Base-by-base conservation (phyloP, 2,113 vertebrate genomes). In the Clarias macrocephalus region DNA sequence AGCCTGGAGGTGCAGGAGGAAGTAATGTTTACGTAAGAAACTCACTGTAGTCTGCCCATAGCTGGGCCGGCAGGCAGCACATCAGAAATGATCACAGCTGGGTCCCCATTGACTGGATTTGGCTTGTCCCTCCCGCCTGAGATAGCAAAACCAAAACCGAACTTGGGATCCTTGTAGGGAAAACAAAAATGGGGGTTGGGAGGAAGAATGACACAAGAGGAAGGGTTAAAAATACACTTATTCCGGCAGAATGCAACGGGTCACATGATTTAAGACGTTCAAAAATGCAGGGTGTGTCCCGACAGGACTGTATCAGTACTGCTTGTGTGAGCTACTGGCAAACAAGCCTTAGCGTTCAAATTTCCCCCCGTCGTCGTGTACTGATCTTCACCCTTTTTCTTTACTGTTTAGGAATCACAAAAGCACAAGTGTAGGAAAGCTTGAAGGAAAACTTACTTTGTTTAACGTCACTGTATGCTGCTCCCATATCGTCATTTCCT, bases 401-500 rank as follows among this genome's bases (percentile, higher is more conserved):
- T n/a, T 28, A 48, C 13, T 28, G 1, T 21, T 63, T 21, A 76
- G 23, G 8, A 23, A 28, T 16, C 16, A 23, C 6, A 42, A 5
- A 52, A 72, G 15, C 5, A 12, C 1, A 16, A 59, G 23, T 60
- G 25, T 23, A 75, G 12, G 33, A 13, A 3, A 68, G 48, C 37
- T 57, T 54, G 19, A n/a, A 30, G 52, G 30, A 52, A 79, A 59
- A 85, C 95, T 96, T 93, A 97, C 98, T 94, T 96, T 97, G 93
- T 68, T 93, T 23, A 99, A 91, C 0, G 96, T 97, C 90, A 97
- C 95, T 0, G 98, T 99, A 72, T 98, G 95, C 92, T 99, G 98
- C 91, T 99, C 98, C 98, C 98, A 99, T 94, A 99, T 98, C 63
- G 93, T 94, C 94, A 98, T 93, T 91, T 98, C 97, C 93, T 99